phyloP scores from a whole-genome alignment of 2,888 invertebrate species.

The Lepidocyrtinus sp. region DNA sequence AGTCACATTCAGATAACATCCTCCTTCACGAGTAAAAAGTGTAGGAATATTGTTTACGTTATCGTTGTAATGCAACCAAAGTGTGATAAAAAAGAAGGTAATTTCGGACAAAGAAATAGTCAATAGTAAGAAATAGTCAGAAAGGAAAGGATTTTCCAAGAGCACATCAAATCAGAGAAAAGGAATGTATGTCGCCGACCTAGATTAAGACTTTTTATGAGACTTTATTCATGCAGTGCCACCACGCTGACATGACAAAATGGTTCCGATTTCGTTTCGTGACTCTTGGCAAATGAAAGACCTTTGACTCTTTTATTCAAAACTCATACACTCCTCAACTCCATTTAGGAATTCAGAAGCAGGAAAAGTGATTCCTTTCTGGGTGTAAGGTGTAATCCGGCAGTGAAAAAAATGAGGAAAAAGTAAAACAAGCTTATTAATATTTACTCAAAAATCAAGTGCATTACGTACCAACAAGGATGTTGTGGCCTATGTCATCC shows the following conservation, averaged over 20 bases:
- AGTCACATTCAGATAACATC: too few species aligned
- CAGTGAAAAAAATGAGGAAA: constrained; percentile 27
- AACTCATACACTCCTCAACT: background rate
- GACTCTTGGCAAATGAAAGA: background rate
- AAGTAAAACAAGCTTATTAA: constrained; percentile 33
- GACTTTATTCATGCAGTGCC: background rate
- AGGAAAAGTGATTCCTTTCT: constrained; percentile 40
- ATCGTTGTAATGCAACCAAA: too few species aligned
- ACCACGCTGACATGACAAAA: constrained; percentile 35
- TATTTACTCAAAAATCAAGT: background rate
- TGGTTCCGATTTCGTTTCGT: constrained; percentile 29
- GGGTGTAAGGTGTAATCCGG: constrained; percentile 38
- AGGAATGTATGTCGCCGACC: constrained; percentile 49
- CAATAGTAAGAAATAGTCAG: too few species aligned
- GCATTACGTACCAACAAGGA: constrained; percentile 35
- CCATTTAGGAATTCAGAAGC: background rate
- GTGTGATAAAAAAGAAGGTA: too few species aligned
- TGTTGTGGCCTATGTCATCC: constrained; percentile 6
- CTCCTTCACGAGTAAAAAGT: too few species aligned
- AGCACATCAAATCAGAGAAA: constrained; percentile 10
- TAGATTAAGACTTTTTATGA: constrained; percentile 31
- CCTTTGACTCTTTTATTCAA: constrained; percentile 1
- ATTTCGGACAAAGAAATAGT: too few species aligned
- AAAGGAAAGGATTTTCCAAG: background rate
- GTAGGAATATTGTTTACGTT: too few species aligned